Evolutionary conservation across 2,113 vertebrate species (phyloP), one percentile per base, ranked within the genome.

Genomic region (Heliornis fulica): DNA sequence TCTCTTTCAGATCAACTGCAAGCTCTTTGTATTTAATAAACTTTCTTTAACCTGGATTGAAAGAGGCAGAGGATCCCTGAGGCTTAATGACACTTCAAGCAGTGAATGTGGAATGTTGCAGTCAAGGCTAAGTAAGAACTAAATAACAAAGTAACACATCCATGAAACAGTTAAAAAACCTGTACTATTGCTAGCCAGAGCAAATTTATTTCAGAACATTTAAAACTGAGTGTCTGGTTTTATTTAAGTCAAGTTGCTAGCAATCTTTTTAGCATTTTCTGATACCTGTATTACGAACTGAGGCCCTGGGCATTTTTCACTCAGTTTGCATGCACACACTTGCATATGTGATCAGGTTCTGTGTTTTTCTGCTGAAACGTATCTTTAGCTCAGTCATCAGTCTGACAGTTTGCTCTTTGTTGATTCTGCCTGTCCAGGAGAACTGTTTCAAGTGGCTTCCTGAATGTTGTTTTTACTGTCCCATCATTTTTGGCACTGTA

Each of bases 21-120:
- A 98, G 92, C 98, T 99, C 66, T 99, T 98, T 74, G 68, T 98
- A 74, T 97, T 99, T 96, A 97, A 98, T 93, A 98, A 98, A 56
- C 61, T 94, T 71, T 97, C 98, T 26, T 97, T 98, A 72, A 97
- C 96, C 21, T 99, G 98, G 98, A 98, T 13, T 69, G 98, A 99
- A 96, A 98, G 96, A 94, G 98, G 98, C 70, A 97, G 98, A 87
- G 98, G 98, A 51, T 94, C 97, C 40, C 63, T 99, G 90, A 98
- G 98, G 41, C 97, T 99, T 64, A 99, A 99, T 72, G 98, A 99
- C 91, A 97, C 96, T 82, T 97, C 97, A 4, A 96, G 93, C 86
- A 96, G 93, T 79, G 88, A 95, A 13, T n/a, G 56, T 41, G 98
- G 98, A 65, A 97, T 94, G 74, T 77, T 99, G 59, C 98, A 98